These are phyloP conservation scores for Anoplopoma fimbria DNA, from an alignment of 2,113 vertebrate species.

Conservation along the genomic window DNA sequence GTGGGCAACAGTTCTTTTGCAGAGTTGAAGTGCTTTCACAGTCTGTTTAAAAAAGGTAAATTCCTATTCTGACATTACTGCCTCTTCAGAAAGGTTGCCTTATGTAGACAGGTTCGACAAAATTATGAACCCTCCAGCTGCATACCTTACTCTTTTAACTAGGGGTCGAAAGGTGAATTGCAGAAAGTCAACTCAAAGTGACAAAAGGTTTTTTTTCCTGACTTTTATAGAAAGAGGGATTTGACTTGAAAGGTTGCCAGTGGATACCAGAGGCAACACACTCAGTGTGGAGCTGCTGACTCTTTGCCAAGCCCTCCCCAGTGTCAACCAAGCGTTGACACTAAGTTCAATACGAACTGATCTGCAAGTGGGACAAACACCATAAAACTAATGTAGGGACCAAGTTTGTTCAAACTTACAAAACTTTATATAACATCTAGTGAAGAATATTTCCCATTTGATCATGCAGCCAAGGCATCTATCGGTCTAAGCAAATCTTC, in stretches of 20 bases:
- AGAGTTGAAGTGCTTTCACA: neutral
- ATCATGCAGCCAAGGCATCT: neutral
- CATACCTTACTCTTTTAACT: constrained; percentile 13
- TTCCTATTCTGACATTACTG: neutral
- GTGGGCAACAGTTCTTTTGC: neutral
- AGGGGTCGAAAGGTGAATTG: constrained; percentile 19
- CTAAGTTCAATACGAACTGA: neutral
- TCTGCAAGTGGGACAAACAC: neutral
- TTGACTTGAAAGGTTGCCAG: constrained; percentile 75
- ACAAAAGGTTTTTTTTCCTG: constrained; percentile 21
- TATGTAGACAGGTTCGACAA: neutral
- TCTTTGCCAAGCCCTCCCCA: constrained; percentile 51
- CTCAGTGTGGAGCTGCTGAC: constrained; percentile 57
- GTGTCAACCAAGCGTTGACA: constrained; percentile 42
- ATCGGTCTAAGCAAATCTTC: too few species aligned
- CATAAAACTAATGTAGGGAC: neutral
- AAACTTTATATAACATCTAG: neutral
- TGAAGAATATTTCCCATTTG: neutral
- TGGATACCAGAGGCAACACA: constrained; percentile 70
- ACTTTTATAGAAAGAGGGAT: constrained; percentile 50
- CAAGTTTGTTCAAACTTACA: neutral
- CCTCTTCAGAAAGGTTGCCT: neutral
- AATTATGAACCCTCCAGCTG: neutral
- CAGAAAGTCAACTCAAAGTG: constrained; percentile 42
- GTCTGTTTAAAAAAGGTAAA: neutral